Base-by-base conservation (phyloP, 53 echinoderm and acorn worm genomes). In the Patiria pectinifera region DNA sequence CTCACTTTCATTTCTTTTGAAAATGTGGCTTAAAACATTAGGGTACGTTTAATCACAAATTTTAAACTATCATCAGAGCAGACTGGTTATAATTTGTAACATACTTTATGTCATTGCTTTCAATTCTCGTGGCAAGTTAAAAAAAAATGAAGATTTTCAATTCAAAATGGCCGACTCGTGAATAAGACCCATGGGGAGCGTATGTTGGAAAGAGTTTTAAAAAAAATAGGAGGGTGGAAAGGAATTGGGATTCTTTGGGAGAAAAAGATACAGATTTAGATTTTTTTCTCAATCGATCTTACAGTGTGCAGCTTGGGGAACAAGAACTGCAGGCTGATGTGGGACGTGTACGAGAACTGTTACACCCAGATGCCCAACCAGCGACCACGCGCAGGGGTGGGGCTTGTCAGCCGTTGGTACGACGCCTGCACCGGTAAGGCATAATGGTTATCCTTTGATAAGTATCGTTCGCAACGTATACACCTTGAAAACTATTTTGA, bases 311-410 rank as follows among this genome's bases (percentile, higher is more conserved):
- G 86, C 6, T 46, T 94, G 7, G 97, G 95, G 7, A 94, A 96
- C 82, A 97, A 97, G 95, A 95, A 97, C 60, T 97, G 97, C 23
- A 87, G 82, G 19, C n/a, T 97, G 69, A 91, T 96, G n/a, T 95
- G 94, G 94, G 97, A 97, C 79, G 59, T 97, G 69, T 97, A 97
- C 71, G 83, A 87, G 49, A 93, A 94, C 84, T 97, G 97, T 62
- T 97, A 94, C 95, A 72, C 83, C 14, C 94, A 93, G 11, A 82
- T 89, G 44, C 94, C 95, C 11, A 95, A 94, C 45, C 61, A 94
- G 76, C 66, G 96, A 69, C 84, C 97, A 26, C 89, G 94, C 21
- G 93, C 91, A 79, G 97, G 97, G 3, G 76, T 86, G 45, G 97
- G 97, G 3, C 82, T 97, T 25, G 93, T 95, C 86, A 86, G 89